phyloP scores from a whole-genome alignment of 1,140 invertebrate species.

The Drosophila nikananu region DNA sequence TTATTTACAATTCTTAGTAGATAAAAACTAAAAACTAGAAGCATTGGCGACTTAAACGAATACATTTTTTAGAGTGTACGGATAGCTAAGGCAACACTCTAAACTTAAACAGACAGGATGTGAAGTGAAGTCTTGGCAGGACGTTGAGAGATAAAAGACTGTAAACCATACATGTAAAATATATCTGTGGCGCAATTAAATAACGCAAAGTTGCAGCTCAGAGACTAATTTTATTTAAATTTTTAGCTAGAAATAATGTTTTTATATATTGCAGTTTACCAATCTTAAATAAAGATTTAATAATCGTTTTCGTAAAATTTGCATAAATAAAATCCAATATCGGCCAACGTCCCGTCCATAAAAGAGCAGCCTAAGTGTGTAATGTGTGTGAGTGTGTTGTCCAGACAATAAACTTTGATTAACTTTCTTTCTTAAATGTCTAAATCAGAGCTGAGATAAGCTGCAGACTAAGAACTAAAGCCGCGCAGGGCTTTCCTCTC shows the following conservation, averaged over 20 bases:
- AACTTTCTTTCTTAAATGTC: constrained; percentile 26
- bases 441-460: constrained; percentile 67
- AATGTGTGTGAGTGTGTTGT: constrained; percentile 11
- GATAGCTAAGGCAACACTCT: constrained; percentile 49
- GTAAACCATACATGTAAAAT: too few relatives aligned
- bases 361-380: neutral
- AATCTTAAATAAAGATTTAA: neutral
- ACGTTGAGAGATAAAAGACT: constrained; percentile 10
- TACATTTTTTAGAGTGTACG: constrained; percentile 1
- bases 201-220: constrained; percentile 23
- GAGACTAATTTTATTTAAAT: constrained; percentile 48
- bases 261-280: constrained; percentile 5
- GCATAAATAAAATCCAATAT: neutral
- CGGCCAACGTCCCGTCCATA: neutral
- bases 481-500: neutral
- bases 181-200: constrained; percentile 31
- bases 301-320: neutral
- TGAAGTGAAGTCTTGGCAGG: constrained; percentile 43
- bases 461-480: constrained; percentile 58
- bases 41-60: constrained; percentile 41
- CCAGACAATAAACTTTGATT: neutral
- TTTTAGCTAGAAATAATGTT: neutral
- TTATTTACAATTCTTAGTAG: constrained; percentile 58
- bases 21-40: constrained; percentile 32
- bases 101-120: constrained; percentile 25